Evolutionary conservation across 2,888 invertebrate genomes (phyloP), one percentile per base, ranked within the genome.

Genomic region (Chromoteleia sp.): DNA sequence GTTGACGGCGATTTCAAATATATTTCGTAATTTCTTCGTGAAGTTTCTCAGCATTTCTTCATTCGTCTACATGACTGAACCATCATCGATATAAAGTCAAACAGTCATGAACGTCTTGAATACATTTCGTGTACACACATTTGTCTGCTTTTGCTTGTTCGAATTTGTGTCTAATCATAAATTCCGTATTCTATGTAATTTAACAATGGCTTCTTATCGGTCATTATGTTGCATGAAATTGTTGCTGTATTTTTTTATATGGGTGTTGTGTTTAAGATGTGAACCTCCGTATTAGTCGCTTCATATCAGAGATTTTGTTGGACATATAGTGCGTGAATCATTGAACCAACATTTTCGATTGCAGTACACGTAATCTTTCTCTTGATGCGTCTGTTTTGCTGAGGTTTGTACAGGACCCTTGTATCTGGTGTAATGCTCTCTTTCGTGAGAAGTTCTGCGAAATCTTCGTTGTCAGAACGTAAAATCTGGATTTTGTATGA

Each of bases 351-450:
- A n/a, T 59, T 43, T 30, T 84, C 81, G 6, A 65, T 29, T 8
- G 83, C 71, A 0, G 79, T 81, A 8, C 81, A 39, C 19, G n/a
- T n/a, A n/a, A 71, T 81, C 19, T 83, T 79, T 4, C 78, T 41
- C 48, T 82, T 70, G 0, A 48, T 70, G 10, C 70, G 25, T 0
- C 81, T 79, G 43, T 84, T 84, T 48, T 84, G 81, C n/a, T 80
- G 68, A 0, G 82, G 77, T 1, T 81, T 78, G 45, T 81, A 82
- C 0, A 73, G 82, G 2, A 36, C 58, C 0, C 81, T 65, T n/a
- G 41, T 65, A 36, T 77, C 65, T 12, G 77, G 74, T 0, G 7
- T 12, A 1, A 83, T 83, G 6, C 79, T 81, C 10, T 45, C 17
- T 6, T 50, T 7, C 33, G 56, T 48, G 8, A 77, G 12, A 19